Conservation (phyloP, 2,888 invertebrate species). For the Torymus tubicola region DNA sequence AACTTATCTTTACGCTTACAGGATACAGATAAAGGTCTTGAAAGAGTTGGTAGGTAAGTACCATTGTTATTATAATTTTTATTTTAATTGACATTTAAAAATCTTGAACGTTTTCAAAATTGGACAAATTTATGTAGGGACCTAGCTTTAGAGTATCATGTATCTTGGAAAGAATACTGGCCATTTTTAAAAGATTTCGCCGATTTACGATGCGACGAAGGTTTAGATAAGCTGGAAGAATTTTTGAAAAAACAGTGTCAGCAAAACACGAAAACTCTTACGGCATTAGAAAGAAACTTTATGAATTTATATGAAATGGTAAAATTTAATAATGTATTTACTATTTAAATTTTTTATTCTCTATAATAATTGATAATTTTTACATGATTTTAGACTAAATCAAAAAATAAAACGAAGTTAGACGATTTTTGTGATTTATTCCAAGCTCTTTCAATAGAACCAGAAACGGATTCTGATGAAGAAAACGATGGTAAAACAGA, state of each 20-base stretch:
- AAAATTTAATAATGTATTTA: conserved; percentile 25
- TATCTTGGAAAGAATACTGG: conserved; percentile 96
- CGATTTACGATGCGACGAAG: conserved; percentile 86
- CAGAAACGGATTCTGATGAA: conserved; percentile 37
- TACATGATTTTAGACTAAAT: conserved; percentile 21
- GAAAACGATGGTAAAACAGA: conserved; percentile 58
- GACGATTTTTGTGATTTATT: conserved; percentile 49
- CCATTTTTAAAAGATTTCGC: conserved; percentile 89
- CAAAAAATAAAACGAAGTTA: conserved; percentile 34
- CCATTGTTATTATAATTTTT: background rate
- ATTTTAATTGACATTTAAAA: conserved; percentile 8
- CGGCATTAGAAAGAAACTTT: conserved; percentile 34
- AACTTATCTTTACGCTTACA: conserved; percentile 77
- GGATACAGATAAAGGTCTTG: conserved; percentile 92
- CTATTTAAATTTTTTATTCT: conserved; percentile 1
- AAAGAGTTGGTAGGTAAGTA: conserved; percentile 85
- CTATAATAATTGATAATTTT: background rate
- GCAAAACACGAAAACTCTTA: conserved; percentile 26
- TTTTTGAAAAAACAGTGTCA: conserved; percentile 81
- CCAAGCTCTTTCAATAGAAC: conserved; percentile 32
- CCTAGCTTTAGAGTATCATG: conserved; percentile 84
- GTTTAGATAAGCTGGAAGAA: conserved; percentile 85
- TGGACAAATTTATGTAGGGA: conserved; percentile 76
- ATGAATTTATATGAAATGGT: conserved; percentile 41
- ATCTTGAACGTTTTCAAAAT: conserved; percentile 5